These are phyloP conservation scores for Pterostichus niger DNA, from an alignment of 2,888 invertebrate genomes.

Conservation along the genomic window DNA sequence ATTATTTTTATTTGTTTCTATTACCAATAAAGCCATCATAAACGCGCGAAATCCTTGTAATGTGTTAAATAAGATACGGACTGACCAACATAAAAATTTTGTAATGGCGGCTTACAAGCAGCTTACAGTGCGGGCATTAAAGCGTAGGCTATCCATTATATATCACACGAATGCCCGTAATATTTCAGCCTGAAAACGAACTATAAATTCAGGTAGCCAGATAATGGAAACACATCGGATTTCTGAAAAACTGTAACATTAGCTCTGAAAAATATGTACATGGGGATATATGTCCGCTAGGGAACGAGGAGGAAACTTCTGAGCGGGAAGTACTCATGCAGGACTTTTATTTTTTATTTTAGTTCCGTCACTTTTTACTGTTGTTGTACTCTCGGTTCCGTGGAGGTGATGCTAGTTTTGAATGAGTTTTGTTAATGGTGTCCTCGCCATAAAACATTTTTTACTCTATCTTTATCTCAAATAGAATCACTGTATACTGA, in stretches of 20 bases:
- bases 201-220: slow-evolving; percentile 66
- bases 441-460: background rate
- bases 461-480: background rate
- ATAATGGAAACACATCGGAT: slow-evolving; percentile 67
- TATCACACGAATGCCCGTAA: slow-evolving; percentile 60
- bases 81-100: slow-evolving; percentile 48
- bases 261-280: slow-evolving; percentile 67
- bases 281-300: slow-evolving; percentile 61
- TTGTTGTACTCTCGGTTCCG: slow-evolving; percentile 15
- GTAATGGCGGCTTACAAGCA: slow-evolving; percentile 45
- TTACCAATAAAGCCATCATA: slow-evolving; percentile 35
- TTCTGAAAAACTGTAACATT: slow-evolving; percentile 64
- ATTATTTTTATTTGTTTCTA: slow-evolving; percentile 6
- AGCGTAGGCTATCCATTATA: slow-evolving; percentile 49
- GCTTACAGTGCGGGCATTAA: slow-evolving; percentile 47
- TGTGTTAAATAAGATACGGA: slow-evolving; percentile 38
- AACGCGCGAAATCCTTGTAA: slow-evolving; percentile 39
- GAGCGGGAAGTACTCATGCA: slow-evolving; percentile 11
- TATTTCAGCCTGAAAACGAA: slow-evolving; percentile 65
- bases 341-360: slow-evolving; percentile 49
- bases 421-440: slow-evolving; percentile 41
- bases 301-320: slow-evolving; percentile 33
- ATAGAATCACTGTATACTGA: slow-evolving; percentile 5
- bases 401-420: slow-evolving; percentile 24
- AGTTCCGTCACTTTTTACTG: slow-evolving; percentile 46